A percentile compares a stretch with the other conserved stretches of the same genome.
phyloP scores from a whole-genome alignment of 2,888 invertebrate genomes.

The Alitta virens region DNA sequence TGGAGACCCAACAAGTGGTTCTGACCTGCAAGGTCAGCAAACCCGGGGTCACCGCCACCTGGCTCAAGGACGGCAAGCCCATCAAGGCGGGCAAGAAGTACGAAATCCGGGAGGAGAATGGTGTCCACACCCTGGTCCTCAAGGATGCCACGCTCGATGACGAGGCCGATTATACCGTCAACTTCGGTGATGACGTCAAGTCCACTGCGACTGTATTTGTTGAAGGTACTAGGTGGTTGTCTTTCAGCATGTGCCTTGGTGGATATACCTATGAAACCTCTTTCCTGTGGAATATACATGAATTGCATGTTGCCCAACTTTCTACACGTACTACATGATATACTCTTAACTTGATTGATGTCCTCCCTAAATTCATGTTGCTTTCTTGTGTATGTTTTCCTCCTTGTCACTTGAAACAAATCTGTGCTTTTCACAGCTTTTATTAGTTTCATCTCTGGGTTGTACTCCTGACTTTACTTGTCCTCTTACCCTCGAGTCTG shows the following conservation, averaged over 20 bases:
- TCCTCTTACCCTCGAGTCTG: too few species aligned
- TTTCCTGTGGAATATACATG: too few species aligned
- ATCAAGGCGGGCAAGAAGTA: conserved; percentile 62
- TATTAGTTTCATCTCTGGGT: too few species aligned
- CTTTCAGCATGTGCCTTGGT: not conserved
- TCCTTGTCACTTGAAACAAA: too few species aligned
- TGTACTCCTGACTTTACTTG: too few species aligned
- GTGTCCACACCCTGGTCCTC: conserved; percentile 40
- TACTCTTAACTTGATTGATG: too few species aligned
- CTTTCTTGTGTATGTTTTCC: too few species aligned
- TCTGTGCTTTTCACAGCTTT: too few species aligned
- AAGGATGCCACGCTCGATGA: conserved; percentile 48
- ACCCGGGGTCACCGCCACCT: conserved; percentile 74
- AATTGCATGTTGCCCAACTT: too few species aligned
- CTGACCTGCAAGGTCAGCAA: conserved; percentile 74
- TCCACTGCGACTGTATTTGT: conserved; percentile 21
- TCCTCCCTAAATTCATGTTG: too few species aligned
- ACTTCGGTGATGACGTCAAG: conserved; percentile 14
- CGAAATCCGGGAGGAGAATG: conserved; percentile 30
- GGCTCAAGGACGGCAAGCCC: conserved; percentile 92
- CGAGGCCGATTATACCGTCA: conserved; percentile 39
- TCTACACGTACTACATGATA: too few species aligned
- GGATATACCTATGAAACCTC: too few species aligned
- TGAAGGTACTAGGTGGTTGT: conserved; percentile 8
- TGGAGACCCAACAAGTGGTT: conserved; percentile 35